These are phyloP conservation scores for Pangasius macronema DNA, from an alignment of 2,797 vertebrate genomes.

Conservation along the genomic window DNA sequence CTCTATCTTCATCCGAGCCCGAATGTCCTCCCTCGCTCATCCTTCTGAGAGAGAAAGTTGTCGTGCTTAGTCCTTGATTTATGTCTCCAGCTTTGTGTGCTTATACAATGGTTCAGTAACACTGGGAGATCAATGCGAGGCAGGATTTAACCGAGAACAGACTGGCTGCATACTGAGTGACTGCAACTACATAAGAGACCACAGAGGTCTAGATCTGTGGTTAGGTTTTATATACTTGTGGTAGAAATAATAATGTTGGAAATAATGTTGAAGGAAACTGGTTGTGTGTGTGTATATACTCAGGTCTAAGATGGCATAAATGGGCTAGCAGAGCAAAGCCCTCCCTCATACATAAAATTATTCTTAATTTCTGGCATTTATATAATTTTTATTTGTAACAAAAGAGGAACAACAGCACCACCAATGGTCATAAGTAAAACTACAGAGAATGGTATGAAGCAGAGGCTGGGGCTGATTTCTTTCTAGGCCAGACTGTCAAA, in stretches of 20 bases:
- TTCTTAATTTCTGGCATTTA: neutral
- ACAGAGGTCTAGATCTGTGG: constrained; percentile 21
- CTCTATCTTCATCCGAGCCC: constrained; percentile 26
- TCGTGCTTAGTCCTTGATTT: constrained; percentile 56
- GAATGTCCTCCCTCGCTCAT: constrained; percentile 31
- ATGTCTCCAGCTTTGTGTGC: constrained; percentile 51
- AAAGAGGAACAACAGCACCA: neutral
- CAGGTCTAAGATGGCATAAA: neutral
- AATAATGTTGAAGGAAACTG: constrained; percentile 12
- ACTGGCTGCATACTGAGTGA: constrained; percentile 55
- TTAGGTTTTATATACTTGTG: constrained; percentile 17
- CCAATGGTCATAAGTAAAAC: neutral
- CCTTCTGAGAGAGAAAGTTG: constrained; percentile 48
- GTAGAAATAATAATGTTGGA: constrained; percentile 21
- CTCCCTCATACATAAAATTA: neutral
- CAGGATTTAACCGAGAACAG: constrained; percentile 45
- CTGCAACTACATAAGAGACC: constrained; percentile 27
- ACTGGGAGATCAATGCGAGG: constrained; percentile 50
- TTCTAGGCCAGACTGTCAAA: neutral
- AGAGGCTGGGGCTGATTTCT: neutral
- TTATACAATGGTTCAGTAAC: constrained; percentile 55
- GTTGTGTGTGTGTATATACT: neutral
- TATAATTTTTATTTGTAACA: neutral
- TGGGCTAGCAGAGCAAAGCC: neutral
- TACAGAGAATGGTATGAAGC: neutral